Conservation (phyloP, 2,113 vertebrate species). For the Puma concolor region DNA sequence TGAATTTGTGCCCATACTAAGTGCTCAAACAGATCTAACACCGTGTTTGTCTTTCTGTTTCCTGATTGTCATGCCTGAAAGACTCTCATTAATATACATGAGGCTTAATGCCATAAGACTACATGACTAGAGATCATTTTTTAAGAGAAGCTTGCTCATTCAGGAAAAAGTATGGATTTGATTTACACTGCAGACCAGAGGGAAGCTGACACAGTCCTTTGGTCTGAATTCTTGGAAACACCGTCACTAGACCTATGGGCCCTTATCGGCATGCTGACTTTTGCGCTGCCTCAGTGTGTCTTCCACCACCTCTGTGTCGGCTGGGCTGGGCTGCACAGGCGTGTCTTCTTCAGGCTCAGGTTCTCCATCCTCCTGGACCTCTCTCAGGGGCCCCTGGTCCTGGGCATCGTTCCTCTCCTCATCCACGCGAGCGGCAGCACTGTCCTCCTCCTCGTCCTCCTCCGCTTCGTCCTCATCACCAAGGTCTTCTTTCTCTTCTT, state of each 20-base stretch:
- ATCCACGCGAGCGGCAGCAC: not conserved
- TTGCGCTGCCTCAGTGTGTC: conserved; percentile 87
- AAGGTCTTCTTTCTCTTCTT: conserved; percentile 80
- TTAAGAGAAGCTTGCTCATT: conserved; percentile 74
- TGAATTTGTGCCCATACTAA: not conserved
- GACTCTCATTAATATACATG: conserved; percentile 45
- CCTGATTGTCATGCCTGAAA: conserved; percentile 81
- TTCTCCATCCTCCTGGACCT: conserved; percentile 81
- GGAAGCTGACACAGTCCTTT: conserved; percentile 74
- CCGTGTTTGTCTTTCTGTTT: not conserved
- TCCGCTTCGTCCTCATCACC: conserved; percentile 76
- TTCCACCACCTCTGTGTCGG: conserved; percentile 74
- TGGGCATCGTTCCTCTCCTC: conserved; percentile 57
- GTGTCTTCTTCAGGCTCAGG: conserved; percentile 60
- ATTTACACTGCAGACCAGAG: conserved; percentile 76
- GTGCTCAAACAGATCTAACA: not conserved
- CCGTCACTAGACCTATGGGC: conserved; percentile 64
- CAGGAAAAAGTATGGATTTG: conserved; percentile 78
- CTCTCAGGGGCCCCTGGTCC: conserved; percentile 73
- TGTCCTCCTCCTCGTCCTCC: conserved; percentile 79
- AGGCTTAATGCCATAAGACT: conserved; percentile 61
- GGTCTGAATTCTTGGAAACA: conserved; percentile 70
- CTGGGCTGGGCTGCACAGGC: conserved; percentile 25
- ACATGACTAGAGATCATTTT: conserved; percentile 58
- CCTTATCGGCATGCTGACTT: conserved; percentile 78